phyloP scores from a whole-genome alignment of 2,797 vertebrate genomes.

The Sebastes jordani region DNA sequence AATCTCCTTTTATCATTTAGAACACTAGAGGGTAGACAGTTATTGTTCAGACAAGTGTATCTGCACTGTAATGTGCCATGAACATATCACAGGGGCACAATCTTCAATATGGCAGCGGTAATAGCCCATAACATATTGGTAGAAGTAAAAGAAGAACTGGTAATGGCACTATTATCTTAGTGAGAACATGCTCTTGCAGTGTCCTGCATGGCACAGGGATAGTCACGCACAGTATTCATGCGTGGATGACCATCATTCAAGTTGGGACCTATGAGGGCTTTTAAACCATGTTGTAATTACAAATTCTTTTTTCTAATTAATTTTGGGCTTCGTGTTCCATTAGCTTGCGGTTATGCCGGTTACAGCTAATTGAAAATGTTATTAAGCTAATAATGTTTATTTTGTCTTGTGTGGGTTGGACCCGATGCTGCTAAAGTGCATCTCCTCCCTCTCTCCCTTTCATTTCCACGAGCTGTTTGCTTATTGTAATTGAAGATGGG shows the following conservation, averaged over 20 bases:
- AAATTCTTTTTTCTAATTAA: constrained; percentile 76
- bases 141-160: constrained; percentile 36
- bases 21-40: constrained; percentile 52
- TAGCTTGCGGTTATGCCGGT: constrained; percentile 69
- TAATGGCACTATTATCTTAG: constrained; percentile 51
- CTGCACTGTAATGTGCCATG: constrained; percentile 61
- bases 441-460: constrained; percentile 50
- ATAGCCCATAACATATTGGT: constrained; percentile 65
- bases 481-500: constrained; percentile 87
- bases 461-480: constrained; percentile 86
- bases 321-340: constrained; percentile 69
- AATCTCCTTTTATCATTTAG: constrained; percentile 40
- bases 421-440: constrained; percentile 39
- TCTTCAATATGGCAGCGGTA: constrained; percentile 62
- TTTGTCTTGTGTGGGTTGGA: constrained; percentile 69
- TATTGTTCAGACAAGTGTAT: constrained; percentile 64
- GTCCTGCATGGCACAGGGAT: neutral
- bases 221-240: neutral
- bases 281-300: constrained; percentile 70
- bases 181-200: constrained; percentile 23
- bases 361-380: constrained; percentile 78
- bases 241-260: constrained; percentile 47
- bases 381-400: constrained; percentile 81
- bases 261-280: constrained; percentile 56
- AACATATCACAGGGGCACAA: constrained; percentile 54